Conservation (phyloP, 2,888 invertebrate genomes). For the Bombyx huttoni region DNA sequence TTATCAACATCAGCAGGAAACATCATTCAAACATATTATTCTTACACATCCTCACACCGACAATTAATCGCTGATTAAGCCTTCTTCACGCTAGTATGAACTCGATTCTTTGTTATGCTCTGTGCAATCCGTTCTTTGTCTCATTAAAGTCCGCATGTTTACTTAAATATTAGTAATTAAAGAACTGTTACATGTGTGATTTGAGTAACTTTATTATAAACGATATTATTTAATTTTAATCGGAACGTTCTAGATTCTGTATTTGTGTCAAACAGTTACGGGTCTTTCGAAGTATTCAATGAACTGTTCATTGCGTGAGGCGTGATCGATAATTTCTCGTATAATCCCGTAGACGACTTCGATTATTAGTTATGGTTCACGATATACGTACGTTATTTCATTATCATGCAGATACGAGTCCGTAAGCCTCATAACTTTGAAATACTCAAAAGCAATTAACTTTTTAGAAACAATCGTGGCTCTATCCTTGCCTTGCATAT, state of each 20-base stretch:
- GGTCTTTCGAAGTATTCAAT: background rate
- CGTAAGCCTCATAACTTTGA: no score
- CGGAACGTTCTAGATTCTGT: background rate
- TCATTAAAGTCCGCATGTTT: background rate
- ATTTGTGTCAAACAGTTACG: background rate
- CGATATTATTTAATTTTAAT: background rate
- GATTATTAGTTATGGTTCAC: background rate
- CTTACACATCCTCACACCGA: conserved; percentile 10
- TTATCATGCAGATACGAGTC: background rate
- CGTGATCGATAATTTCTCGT: background rate
- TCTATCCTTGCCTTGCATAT: no score
- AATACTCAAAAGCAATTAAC: no score
- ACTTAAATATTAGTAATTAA: background rate
- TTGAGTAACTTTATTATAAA: background rate
- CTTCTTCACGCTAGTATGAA: background rate
- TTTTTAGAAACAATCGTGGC: no score
- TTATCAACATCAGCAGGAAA: conserved; percentile 44
- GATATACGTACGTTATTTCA: background rate
- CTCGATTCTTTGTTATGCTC: conserved; percentile 4
- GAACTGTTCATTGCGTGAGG: background rate
- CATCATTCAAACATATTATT: conserved; percentile 10
- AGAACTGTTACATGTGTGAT: background rate
- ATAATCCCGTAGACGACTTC: background rate
- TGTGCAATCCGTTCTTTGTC: background rate
- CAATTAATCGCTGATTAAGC: conserved; percentile 14